Conservation (phyloP, 2,113 vertebrate genomes). For the Podarcis muralis region DNA sequence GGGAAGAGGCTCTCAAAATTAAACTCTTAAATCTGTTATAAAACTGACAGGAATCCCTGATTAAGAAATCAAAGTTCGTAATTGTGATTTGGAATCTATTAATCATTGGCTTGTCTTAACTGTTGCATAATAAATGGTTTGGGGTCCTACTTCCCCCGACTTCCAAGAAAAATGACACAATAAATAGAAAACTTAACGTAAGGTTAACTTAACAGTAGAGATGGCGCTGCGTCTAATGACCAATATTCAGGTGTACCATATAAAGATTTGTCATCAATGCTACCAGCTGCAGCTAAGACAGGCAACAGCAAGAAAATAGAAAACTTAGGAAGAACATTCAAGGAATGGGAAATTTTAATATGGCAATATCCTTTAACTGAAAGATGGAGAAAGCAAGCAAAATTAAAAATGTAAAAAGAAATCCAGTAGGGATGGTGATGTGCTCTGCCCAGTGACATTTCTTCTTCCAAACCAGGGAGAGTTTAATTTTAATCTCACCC, state of each 20-base stretch:
- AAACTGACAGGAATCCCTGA: slow-evolving; percentile 60
- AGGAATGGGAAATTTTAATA: too few relatives aligned
- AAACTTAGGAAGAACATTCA: too few relatives aligned
- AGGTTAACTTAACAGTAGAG: neutral
- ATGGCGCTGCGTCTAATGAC: neutral
- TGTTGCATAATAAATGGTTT: slow-evolving; percentile 40
- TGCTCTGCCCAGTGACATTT: neutral
- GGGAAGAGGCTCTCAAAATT: slow-evolving; percentile 65
- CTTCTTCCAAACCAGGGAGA: slow-evolving; percentile 34
- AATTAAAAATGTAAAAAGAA: too few relatives aligned
- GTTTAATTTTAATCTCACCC: slow-evolving; percentile 53
- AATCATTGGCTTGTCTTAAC: slow-evolving; percentile 27
- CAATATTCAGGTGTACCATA: too few relatives aligned
- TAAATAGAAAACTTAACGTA: slow-evolving; percentile 36
- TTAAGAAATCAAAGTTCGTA: slow-evolving; percentile 69
- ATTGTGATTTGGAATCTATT: slow-evolving; percentile 51
- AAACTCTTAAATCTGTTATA: slow-evolving; percentile 75
- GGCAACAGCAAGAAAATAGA: too few relatives aligned
- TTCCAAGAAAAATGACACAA: slow-evolving; percentile 39
- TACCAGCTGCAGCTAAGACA: too few relatives aligned
- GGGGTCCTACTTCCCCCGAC: slow-evolving; percentile 29
- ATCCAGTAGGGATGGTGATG: too few relatives aligned
- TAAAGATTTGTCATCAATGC: too few relatives aligned
- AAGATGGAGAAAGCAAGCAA: too few relatives aligned
- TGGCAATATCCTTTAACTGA: too few relatives aligned